Conservation (phyloP, 2,888 invertebrate species). For the Iselma pallidipennis region DNA sequence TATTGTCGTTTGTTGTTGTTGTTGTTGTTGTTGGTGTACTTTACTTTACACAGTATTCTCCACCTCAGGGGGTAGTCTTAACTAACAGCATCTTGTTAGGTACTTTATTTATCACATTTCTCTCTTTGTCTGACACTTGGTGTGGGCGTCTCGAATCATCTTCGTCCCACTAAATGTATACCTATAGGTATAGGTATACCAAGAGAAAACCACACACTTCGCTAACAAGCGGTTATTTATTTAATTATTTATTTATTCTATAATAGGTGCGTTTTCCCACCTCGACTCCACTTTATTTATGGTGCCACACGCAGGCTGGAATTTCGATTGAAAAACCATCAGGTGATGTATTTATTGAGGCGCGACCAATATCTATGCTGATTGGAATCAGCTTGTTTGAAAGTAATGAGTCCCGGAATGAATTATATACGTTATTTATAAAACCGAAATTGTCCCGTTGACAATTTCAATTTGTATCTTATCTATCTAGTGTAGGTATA, state of each 20-base stretch:
- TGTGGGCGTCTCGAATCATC: slow-evolving; percentile 11
- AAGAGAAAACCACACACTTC: slow-evolving; percentile 43
- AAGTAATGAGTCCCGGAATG: slow-evolving; percentile 28
- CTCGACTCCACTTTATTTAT: slow-evolving; percentile 54
- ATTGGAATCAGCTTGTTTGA: slow-evolving; percentile 41
- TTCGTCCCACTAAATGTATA: slow-evolving; percentile 10
- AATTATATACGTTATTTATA: slow-evolving; percentile 12
- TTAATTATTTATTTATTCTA: slow-evolving; percentile 59
- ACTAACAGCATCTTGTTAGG: slow-evolving; percentile 57
- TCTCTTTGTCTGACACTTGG: slow-evolving; percentile 34
- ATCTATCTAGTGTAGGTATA: neutral
- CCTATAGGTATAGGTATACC: neutral
- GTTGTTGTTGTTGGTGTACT: slow-evolving; percentile 14
- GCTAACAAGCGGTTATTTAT: slow-evolving; percentile 59
- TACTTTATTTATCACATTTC: slow-evolving; percentile 55
- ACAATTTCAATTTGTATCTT: neutral
- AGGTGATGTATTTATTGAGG: slow-evolving; percentile 53
- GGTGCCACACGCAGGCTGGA: slow-evolving; percentile 56
- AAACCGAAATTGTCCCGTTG: slow-evolving; percentile 1
- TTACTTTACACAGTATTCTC: slow-evolving; percentile 45
- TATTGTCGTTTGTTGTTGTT: neutral
- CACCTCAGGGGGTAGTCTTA: slow-evolving; percentile 56
- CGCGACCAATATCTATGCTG: slow-evolving; percentile 54
- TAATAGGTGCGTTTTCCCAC: slow-evolving; percentile 59
- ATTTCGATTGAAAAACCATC: slow-evolving; percentile 52